These are phyloP conservation scores for Mamestra configurata DNA, from an alignment of 1,140 invertebrate genomes.

Conservation along the genomic window DNA sequence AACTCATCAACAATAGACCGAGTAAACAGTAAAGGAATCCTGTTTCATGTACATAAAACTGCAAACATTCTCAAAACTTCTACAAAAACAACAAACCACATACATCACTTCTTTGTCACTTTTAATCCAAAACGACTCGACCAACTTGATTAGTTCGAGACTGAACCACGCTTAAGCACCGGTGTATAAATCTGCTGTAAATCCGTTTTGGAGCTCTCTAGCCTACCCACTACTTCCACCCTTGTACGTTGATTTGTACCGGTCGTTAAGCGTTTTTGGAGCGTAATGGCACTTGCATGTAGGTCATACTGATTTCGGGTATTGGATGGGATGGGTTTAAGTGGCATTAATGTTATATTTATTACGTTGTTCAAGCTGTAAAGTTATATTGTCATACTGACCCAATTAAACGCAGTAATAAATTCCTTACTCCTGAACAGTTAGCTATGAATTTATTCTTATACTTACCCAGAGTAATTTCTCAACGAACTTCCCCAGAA, in stretches of 20 bases:
- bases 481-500: not conserved
- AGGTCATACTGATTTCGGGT: constrained; percentile 28
- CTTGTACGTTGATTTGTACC: constrained; percentile 32
- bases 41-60: not conserved
- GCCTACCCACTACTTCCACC: constrained; percentile 22
- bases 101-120: not conserved
- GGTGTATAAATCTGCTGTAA: constrained; percentile 38
- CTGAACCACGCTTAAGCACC: constrained; percentile 18
- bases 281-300: constrained; percentile 27
- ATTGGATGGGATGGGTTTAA: constrained; percentile 8
- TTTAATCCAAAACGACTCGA: constrained; percentile 21
- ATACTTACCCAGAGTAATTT: not conserved
- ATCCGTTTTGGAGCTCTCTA: constrained; percentile 10
- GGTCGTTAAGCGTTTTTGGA: constrained; percentile 41
- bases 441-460: too few species aligned
- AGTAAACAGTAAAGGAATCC: too few species aligned
- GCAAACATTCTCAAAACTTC: not conserved
- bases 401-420: too few species aligned
- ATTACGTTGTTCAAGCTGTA: not conserved
- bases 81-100: constrained; percentile 3
- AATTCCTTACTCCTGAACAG: too few species aligned
- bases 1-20: not conserved
- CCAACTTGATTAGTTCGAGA: constrained; percentile 35
- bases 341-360: not conserved
- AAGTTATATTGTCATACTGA: not conserved